Base-by-base conservation (phyloP, 2,113 vertebrate genomes). In the Myiozetetes cayanensis region DNA sequence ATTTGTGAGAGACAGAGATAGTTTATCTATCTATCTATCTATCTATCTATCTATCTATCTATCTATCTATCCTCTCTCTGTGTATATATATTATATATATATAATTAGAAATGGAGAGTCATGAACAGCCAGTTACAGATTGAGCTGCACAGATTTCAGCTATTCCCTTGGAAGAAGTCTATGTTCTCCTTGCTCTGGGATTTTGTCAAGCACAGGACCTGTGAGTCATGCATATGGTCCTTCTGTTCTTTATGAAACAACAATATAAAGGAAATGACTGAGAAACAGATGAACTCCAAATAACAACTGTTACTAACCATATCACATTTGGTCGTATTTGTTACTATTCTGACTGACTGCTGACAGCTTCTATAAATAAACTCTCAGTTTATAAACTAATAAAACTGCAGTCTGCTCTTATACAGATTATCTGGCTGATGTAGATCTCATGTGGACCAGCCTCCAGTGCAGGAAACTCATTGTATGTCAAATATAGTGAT, bases 171-270 rank as follows among this genome's bases (percentile, higher is more conserved):
- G 10, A 85, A 22, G 25, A 72, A 58, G 22, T 2, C 3, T 2
- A 5, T 31, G 8, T 72, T 6, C 7, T 25, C 4, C 27, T 81
- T 72, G 9, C 8, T 68, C 20, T 25, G 8, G 6, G 12, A 25
- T 79, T 82, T 78, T 75, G 14, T 46, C 27, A 86, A 56, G 41
- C 11, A 28, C 22, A 58, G 30, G 43, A 52, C 30, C 10, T 68
- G 8, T 35, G 55, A 52, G 9, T 74, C 20, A 22, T 10, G 3
- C 0, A 2, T 15, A 18, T 2, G 2, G 28, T 61, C 22, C 65
- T 82, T 79, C n/a, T 61, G 4, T 35, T 95, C 31, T 30, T 68
- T 56, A 52, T 8, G 25, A 89, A 77, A 65, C 9, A 65, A 10
- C 35, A 67, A 31, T 28, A 46, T 9, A 25, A 70, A 76, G 27